These are phyloP conservation scores for Papilio polyxenes DNA, from an alignment of 1,140 invertebrate species.

Conservation along the genomic window DNA sequence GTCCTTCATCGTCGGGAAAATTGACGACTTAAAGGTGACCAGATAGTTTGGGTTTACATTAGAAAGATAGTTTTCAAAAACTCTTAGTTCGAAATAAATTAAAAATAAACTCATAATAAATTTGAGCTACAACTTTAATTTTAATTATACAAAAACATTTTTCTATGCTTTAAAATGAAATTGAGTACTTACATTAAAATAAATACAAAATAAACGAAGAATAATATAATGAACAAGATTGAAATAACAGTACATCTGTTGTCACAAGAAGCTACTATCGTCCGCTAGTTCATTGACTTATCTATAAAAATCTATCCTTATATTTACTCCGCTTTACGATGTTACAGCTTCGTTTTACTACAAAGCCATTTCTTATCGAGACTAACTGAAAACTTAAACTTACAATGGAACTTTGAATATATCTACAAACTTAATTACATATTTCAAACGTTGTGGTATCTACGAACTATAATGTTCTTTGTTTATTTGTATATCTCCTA, in stretches of 20 bases:
- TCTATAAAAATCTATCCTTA: conserved; percentile 33
- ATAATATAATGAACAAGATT: conserved; percentile 25
- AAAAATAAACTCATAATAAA: background rate
- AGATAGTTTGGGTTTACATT: too few species aligned
- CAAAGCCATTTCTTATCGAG: conserved; percentile 30
- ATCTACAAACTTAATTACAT: conserved; percentile 23
- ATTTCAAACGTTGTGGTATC: conserved; percentile 4
- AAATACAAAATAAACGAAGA: conserved; percentile 1
- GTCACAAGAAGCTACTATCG: conserved; percentile 18
- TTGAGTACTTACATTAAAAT: background rate
- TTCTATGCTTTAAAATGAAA: conserved; percentile 7
- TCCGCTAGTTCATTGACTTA: conserved; percentile 22
- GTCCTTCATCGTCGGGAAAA: too few species aligned
- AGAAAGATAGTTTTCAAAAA: too few species aligned
- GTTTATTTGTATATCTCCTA: conserved; percentile 4
- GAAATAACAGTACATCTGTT: conserved; percentile 28
- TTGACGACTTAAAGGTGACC: too few species aligned
- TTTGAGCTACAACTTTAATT: background rate
- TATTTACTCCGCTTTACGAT: conserved; percentile 16
- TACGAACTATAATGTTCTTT: conserved; percentile 4
- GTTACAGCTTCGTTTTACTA: conserved; percentile 35
- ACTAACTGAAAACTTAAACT: conserved; percentile 27
- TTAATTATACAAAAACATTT: background rate
- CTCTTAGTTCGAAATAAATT: too few species aligned
- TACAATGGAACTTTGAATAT: conserved; percentile 20